Base-by-base conservation (phyloP, 2,888 invertebrate species). In the Ectemnius continuus region DNA sequence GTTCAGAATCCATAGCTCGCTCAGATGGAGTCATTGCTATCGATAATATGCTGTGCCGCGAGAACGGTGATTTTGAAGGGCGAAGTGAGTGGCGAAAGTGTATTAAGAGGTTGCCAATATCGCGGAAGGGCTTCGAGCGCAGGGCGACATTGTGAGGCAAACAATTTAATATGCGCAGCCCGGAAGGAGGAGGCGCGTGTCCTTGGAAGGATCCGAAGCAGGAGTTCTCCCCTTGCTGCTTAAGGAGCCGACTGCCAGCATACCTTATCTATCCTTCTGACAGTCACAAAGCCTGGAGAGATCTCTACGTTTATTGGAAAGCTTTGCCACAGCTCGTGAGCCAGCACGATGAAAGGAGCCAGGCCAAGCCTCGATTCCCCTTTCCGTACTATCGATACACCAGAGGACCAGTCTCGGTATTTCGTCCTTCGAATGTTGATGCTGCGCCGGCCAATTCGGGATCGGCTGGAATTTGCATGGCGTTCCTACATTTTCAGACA, bases 81-180 rank as follows among this genome's bases (percentile, higher is more conserved):
- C n/a, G 52, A 47, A 16, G 16, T 52, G 52, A 52, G 14, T 16
- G 73, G 48, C 66, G 60, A 76, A 83, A 74, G 78, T 82, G 65
- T 83, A 82, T 82, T 83, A 83, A 79, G 75, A 79, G 85, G 78
- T 80, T 83, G 85, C 83, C 85, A 85, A 86, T 85, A 85, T 86
- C 81, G 70, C 67, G 79, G 78, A 73, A 68, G 75, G 23, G 58
- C 59, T 52, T 28, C 20, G 58, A 47, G 58, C 61, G 68, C 5
- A 67, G 75, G 77, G 73, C 73, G 85, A 79, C 78, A 85, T 85
- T 85, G 82, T 67, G 75, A 80, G 80, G 79, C 84, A 86, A 85
- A 87, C 88, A 86, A 87, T 88, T 88, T 87, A 87, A 87, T 88
- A 87, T 88, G 88, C 87, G 84, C 80, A 70, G 77, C 6, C 76